Conservation (phyloP, 2,797 vertebrate species). For the Ptychobarbus kaznakovi region DNA sequence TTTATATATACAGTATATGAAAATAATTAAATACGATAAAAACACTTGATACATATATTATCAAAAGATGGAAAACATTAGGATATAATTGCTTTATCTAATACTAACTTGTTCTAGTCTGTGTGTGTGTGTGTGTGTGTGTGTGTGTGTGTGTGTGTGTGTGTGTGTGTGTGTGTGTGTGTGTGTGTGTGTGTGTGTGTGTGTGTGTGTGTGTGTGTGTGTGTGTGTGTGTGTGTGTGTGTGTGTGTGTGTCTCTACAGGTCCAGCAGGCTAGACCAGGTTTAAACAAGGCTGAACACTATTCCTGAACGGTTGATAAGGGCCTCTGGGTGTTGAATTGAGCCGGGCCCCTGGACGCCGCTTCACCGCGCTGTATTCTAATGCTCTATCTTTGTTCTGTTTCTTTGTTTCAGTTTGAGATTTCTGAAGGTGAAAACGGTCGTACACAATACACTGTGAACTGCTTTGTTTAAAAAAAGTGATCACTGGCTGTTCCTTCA, state of each 20-base stretch:
- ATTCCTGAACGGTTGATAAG: slow-evolving; percentile 49
- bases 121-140: slow-evolving; percentile 23
- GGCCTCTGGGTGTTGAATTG: slow-evolving; percentile 54
- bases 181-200: slow-evolving; percentile 11
- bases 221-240: slow-evolving; percentile 30
- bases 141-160: neutral
- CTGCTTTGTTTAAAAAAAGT: slow-evolving; percentile 33
- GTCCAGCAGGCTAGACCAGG: slow-evolving; percentile 68
- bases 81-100: neutral
- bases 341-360: slow-evolving; percentile 28
- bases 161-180: neutral
- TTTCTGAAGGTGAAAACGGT: slow-evolving; percentile 52
- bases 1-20: neutral
- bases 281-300: slow-evolving; percentile 72
- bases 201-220: slow-evolving; percentile 39
- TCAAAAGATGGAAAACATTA: neutral
- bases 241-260: neutral
- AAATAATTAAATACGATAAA: neutral
- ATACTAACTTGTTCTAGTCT: neutral
- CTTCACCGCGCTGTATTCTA: slow-evolving; percentile 16
- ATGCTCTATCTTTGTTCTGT: slow-evolving; percentile 47
- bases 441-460: slow-evolving; percentile 20
- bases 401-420: slow-evolving; percentile 50
- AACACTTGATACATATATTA: neutral
- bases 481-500: slow-evolving; percentile 24